Base-by-base conservation (phyloP, 2,797 vertebrate genomes). In the Phylloscopus collybita region DNA sequence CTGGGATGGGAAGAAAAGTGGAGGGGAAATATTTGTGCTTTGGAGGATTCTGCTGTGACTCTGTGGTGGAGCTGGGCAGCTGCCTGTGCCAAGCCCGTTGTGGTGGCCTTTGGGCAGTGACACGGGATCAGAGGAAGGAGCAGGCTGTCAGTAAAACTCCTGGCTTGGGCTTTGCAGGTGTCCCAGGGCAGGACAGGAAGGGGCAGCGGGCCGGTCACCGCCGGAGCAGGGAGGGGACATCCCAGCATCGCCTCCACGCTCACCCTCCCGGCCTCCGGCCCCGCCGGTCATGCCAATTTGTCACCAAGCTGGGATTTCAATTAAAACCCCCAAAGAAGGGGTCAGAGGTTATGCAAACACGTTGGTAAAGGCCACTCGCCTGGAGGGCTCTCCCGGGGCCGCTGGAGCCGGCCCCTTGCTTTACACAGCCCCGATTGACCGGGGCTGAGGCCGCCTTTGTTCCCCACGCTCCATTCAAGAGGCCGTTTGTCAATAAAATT, bases 331-430 rank as follows among this genome's bases (percentile, higher is more conserved):
- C 96, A 95, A 95, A 95, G 89, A 60, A 92, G 40, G 61, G 94
- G 93, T 95, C 96, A 96, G 84, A 70, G 96, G 96, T 97, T 97
- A 95, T 34, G 66, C 95, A 97, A 97, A 97, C 96, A 96, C 2
- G 9, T 44, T 36, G 54, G 91, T 74, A 95, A 91, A 95, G 97
- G 96, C 95, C 95, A 92, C 93, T 95, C 11, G 87, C 95, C 96
- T 93, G 82, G 67, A 93, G 96, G 88, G 92, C 80, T 92, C 65
- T 59, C 62, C 90, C 4, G 61, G 59, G 72, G 71, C 91, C 29
- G 19, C 93, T 60, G 91, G 57, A 76, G 90, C 81, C 5, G 67
- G 95, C 95, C 90, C 87, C 96, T 94, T 14, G n/a, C 80, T 84
- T 93, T 78, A 92, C 95, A 93, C 57, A 79, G 88, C 8, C 88